Evolutionary conservation across 2,113 vertebrate genomes (phyloP).

Genomic region (Amia ocellicauda): DNA sequence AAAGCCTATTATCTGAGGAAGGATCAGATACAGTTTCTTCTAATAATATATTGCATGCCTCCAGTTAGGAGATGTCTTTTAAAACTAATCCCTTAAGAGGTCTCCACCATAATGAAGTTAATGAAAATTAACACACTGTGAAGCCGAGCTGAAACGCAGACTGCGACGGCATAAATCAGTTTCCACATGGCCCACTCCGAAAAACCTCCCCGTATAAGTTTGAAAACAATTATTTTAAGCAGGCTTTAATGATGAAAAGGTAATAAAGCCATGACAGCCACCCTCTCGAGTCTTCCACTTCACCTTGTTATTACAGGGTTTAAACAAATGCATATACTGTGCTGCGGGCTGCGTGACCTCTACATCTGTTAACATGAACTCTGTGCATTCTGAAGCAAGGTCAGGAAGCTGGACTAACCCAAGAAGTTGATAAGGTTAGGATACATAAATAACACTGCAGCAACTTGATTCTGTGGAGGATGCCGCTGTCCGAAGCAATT

Average conservation of each 20-base stretch:
- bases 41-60: constrained; percentile 53
- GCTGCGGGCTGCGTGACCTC: constrained; percentile 50
- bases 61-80: constrained; percentile 68
- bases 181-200: constrained; percentile 41
- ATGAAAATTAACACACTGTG: constrained; percentile 71
- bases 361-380: constrained; percentile 58
- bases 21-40: constrained; percentile 71
- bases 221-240: constrained; percentile 68
- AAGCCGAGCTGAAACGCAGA: constrained; percentile 54
- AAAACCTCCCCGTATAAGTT: constrained; percentile 56
- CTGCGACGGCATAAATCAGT: constrained; percentile 49
- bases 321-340: constrained; percentile 54
- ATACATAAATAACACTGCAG: constrained; percentile 44
- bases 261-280: constrained; percentile 50
- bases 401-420: constrained; percentile 46
- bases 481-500: constrained; percentile 49
- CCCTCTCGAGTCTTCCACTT: constrained; percentile 51
- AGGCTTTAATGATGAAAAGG: constrained; percentile 59
- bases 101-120: constrained; percentile 67
- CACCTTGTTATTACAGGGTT: constrained; percentile 62
- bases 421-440: constrained; percentile 51
- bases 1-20: constrained; percentile 68
- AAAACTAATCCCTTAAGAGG: constrained; percentile 72
- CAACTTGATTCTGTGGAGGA: constrained; percentile 45
- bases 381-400: constrained; percentile 44